Base-by-base conservation (phyloP, 1,140 invertebrate species). In the Drosophila ambigua region DNA sequence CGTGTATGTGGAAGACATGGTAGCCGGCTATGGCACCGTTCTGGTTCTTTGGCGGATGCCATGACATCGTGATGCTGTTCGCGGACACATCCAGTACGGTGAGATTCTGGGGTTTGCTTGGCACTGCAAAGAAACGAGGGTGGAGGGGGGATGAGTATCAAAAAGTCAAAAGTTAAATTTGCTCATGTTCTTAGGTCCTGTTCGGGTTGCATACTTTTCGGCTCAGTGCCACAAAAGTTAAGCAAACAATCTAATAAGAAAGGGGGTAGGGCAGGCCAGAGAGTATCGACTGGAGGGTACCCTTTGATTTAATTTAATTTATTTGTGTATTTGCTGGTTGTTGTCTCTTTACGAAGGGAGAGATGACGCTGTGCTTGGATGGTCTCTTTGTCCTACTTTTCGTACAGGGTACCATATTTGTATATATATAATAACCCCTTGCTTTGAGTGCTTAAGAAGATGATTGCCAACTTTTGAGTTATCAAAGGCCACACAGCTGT, bases 21-120 rank as follows among this genome's bases (percentile, higher is more conserved):
- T 96, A 96, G 44, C 95, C 95, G 60, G 92, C 91, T 60, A 96
- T 94, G 74, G 94, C 93, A 54, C 95, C 96, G 92, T 96, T 96
- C 44, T 95, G 94, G 79, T 93, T 93, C 75, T 94, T 93, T 43
- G 97, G 97, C 91, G 95, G 94, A 80, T 93, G 93, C 97, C 97
- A 98, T 77, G 94, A 94, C 77, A 98, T 93, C 61, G 95, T 94
- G 73, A 98, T 95, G 87, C 95, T 95, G 46, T 94, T 94, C 65
- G 96, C 94, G 55, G 95, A 95, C 45, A 97, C 95, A 91, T 94
- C 94, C 64, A 95, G 93, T 13, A 96, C 94, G 68, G 94, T 96
- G 65, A 98, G 93, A 93, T 97, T 97, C 83, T 94, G 93, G 53
- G 97, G 97, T 89, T 96, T 95, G 91, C 94, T 96, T 91, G 96